Evolutionary conservation across 2,113 vertebrate genomes (phyloP).

Genomic region (Cnemophilus loriae): DNA sequence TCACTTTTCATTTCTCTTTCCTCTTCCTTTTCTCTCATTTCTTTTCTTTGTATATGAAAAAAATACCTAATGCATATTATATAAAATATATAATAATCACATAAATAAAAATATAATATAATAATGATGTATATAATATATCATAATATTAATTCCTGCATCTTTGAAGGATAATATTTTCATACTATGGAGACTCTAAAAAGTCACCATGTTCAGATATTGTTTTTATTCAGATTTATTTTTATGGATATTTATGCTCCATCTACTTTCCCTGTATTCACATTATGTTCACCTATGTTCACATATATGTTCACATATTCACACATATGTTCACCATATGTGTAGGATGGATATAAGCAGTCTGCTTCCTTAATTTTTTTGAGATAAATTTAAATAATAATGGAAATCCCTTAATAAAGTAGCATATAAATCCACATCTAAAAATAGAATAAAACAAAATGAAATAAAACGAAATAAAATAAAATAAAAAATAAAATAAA

Average conservation of each 20-base stretch:
- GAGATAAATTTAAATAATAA: background rate
- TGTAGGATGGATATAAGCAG: background rate
- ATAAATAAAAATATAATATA: no score
- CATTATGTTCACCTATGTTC: background rate
- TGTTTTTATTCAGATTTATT: background rate
- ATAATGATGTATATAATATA: no score
- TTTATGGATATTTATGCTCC: background rate
- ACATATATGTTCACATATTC: no score
- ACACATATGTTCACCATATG: no score
- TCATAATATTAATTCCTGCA: background rate
- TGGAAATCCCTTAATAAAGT: background rate
- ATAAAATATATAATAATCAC: no score
- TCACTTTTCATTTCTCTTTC: rapidly evolving
- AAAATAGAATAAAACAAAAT: background rate
- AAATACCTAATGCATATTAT: no score
- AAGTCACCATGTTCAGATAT: background rate
- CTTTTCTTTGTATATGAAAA: no score
- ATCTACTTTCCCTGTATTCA: background rate
- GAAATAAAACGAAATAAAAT: background rate
- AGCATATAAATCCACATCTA: no score
- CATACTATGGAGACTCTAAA: background rate
- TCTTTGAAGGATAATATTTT: background rate
- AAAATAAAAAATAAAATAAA: background rate
- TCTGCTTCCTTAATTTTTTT: background rate
- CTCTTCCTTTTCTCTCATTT: background rate